phyloP scores from a whole-genome alignment of 2,888 invertebrate species.

The Pseudococcus viburni region DNA sequence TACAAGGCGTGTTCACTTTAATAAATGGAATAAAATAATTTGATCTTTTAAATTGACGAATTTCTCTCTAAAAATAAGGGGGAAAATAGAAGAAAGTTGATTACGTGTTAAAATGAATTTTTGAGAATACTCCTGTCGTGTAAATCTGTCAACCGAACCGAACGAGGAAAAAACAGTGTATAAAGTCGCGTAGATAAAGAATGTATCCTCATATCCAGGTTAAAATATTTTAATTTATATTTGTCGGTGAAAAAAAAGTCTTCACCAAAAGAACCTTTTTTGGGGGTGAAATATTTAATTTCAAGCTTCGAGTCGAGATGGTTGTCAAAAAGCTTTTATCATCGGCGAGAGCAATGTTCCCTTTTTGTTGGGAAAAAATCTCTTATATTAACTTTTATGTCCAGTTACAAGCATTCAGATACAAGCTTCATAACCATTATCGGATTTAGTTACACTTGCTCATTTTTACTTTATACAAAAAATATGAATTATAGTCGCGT shows the following conservation, averaged over 20 bases:
- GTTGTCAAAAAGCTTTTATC: conserved; percentile 56
- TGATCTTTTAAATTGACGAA: conserved; percentile 27
- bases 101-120: not conserved
- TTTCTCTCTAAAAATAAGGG: not conserved
- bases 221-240: conserved; percentile 44
- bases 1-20: conserved; percentile 5
- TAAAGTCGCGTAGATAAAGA: not conserved
- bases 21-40: conserved; percentile 52
- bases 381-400: conserved; percentile 34
- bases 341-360: not conserved
- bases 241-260: not conserved
- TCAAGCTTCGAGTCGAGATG: conserved; percentile 19
- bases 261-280: not conserved
- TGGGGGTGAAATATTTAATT: conserved; percentile 42
- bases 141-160: not conserved
- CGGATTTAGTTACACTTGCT: conserved; percentile 61
- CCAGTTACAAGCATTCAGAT: conserved; percentile 39
- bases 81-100: not conserved
- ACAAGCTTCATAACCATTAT: conserved; percentile 51
- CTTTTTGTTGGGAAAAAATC: conserved; percentile 39
- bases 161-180: not conserved
- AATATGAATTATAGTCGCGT: conserved; percentile 21
- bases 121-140: not conserved
- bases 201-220: not conserved
- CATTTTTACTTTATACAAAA: conserved; percentile 29